A percentile compares a stretch with the other conserved stretches of the same genome.
These are phyloP conservation scores for Acholoe squamosa DNA, from an alignment of 2,888 invertebrate genomes.

Conservation along the genomic window DNA sequence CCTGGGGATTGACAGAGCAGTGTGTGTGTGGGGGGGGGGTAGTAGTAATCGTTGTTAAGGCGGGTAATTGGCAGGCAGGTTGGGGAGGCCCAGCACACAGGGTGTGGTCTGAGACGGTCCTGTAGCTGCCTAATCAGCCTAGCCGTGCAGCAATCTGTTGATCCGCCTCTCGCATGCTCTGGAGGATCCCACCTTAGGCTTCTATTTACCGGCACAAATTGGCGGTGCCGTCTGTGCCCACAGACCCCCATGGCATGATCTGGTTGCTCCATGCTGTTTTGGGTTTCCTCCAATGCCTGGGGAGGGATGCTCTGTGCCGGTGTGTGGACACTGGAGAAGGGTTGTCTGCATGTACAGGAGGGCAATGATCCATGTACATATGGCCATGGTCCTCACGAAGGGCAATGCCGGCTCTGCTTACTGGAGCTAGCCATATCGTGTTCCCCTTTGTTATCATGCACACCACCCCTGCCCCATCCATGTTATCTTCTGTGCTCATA, in stretches of 20 bases:
- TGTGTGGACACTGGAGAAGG: no score
- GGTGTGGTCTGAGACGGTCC: neutral
- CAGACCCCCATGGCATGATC: neutral
- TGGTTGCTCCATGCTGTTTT: neutral
- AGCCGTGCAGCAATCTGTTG: neutral
- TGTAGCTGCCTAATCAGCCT: neutral
- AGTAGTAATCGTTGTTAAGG: neutral
- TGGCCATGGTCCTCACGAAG: no score
- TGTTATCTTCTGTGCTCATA: no score
- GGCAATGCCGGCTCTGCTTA: no score
- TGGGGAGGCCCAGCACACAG: neutral
- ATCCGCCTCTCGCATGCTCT: neutral
- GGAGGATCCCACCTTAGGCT: neutral
- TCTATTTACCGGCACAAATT: slow-evolving; percentile 5
- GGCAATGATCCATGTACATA: no score
- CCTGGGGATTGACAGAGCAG: no score
- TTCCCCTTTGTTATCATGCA: no score
- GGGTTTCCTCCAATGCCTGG: neutral
- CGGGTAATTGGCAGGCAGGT: neutral
- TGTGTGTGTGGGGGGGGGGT: neutral
- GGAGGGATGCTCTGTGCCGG: neutral
- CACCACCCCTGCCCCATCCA: no score
- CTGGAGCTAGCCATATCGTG: no score
- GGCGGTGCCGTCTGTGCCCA: neutral
- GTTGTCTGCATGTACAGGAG: no score